Evolutionary conservation across 2,797 vertebrate genomes (phyloP), one percentile per base, ranked within the genome.

Genomic region (Pyrocephalus nanus): DNA sequence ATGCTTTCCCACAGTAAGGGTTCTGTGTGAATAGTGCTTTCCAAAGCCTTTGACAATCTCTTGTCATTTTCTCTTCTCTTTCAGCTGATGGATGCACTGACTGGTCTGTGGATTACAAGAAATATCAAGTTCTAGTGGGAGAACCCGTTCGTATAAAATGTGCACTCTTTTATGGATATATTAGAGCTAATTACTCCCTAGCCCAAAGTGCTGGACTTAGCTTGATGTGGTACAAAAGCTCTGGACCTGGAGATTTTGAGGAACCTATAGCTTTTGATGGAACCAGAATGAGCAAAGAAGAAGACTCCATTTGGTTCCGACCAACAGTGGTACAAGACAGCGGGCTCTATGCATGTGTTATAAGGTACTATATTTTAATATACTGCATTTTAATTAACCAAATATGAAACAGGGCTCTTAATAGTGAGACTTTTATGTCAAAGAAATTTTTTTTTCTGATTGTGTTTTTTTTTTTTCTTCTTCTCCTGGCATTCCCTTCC

Each of bases 161-260:
- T 62, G 99, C 99, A 90, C 98, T 99, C 88, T 99, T 99, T 98
- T 99, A 99, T 92, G 99, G 99, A 98, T 99, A 99, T 96, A 99
- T 99, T 96, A 98, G 99, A 96, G 99, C 99, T 94, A 99, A 99
- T 98, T 99, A 99, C 97, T 99, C 98, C 75, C 98, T 99, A 42
- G 99, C 99, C 29, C 99, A 99, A 98, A 99, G 99, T 86, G 98
- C 98, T 66, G 99, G 99, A 96, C 99, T 99, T 92, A 99, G 99
- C 97, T 98, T 99, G 81, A 99, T 99, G 99, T 99, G 99, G 99
- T 99, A 99, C 97, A 99, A 99, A 97, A 99, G 99, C 92, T 98
- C 98, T 32, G 99, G 99, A 85, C 99, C 99, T 3, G 99, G 99
- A 92, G 99, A 98, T 90, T 98, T 99, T 93, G 99, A 99, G 97